phyloP scores from a whole-genome alignment of 2,888 invertebrate genomes.

The Leptinotarsa rubiginosa region DNA sequence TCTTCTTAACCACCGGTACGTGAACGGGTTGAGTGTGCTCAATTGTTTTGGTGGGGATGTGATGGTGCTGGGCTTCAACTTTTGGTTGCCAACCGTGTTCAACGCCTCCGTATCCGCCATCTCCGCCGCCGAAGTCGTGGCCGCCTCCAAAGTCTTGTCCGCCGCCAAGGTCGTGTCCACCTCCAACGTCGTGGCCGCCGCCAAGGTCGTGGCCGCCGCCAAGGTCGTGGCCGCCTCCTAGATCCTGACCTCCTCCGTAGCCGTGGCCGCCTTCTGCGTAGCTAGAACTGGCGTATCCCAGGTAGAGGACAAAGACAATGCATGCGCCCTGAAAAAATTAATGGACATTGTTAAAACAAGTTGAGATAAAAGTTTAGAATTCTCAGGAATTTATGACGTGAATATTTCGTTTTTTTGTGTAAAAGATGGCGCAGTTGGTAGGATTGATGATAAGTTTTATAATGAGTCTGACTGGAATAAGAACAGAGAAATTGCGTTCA shows the following conservation, averaged over 20 bases:
- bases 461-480: too few relatives aligned
- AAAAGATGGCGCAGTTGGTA: too few relatives aligned
- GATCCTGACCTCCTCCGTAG: conserved; percentile 56
- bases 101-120: conserved; percentile 64
- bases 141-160: conserved; percentile 65
- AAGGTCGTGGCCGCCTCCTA: conserved; percentile 51
- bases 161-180: conserved; percentile 60
- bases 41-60: conserved; percentile 71
- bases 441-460: too few relatives aligned
- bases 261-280: conserved; percentile 55
- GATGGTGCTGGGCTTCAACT: conserved; percentile 68
- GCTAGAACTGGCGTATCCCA: conserved; percentile 55
- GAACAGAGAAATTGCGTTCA: too few relatives aligned
- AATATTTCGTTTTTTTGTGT: too few relatives aligned
- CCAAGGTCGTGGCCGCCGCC: conserved; percentile 64
- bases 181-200: conserved; percentile 56
- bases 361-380: background rate
- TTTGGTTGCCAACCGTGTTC: conserved; percentile 63
- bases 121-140: conserved; percentile 65
- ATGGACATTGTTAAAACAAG: background rate
- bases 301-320: conserved; percentile 54
- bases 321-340: conserved; percentile 51
- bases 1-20: conserved; percentile 78
- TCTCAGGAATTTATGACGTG: background rate
- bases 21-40: conserved; percentile 79